Conservation (phyloP, 2,888 invertebrate species). For the Sarcophaga carnaria region DNA sequence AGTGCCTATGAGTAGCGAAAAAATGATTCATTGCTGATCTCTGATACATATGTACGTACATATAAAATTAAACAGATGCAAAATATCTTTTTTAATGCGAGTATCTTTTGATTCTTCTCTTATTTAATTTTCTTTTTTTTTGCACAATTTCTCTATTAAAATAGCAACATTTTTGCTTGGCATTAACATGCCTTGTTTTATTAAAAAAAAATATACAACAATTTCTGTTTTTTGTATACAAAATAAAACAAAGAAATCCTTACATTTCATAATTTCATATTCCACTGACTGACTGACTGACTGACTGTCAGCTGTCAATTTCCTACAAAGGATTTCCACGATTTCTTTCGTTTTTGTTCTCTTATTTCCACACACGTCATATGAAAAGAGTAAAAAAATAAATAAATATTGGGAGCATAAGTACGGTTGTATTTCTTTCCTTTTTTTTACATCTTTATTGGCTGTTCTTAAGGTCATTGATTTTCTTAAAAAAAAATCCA, state of each 20-base stretch:
- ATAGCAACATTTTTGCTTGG: no score
- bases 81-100: no score
- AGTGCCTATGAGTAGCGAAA: no score
- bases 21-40: no score
- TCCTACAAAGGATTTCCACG: constrained; percentile 28
- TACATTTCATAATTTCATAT: constrained; percentile 42
- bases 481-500: constrained; percentile 14
- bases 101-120: no score
- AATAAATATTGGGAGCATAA: neutral
- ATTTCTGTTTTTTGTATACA: neutral
- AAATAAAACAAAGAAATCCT: constrained; percentile 15
- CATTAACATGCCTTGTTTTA: no score
- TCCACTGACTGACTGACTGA: constrained; percentile 18
- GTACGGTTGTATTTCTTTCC: neutral
- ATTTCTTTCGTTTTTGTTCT: neutral
- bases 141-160: no score
- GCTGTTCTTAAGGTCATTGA: constrained; percentile 66
- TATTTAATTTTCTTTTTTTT: no score
- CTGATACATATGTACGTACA: no score
- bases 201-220: neutral
- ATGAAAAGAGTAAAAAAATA: neutral
- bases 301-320: constrained; percentile 62
- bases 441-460: constrained; percentile 47
- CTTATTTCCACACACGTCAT: neutral
- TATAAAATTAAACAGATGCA: no score